Evolutionary conservation across 2,797 vertebrate species (phyloP), one percentile per base, ranked within the genome.

Genomic region (Philypnodon macrostomus): DNA sequence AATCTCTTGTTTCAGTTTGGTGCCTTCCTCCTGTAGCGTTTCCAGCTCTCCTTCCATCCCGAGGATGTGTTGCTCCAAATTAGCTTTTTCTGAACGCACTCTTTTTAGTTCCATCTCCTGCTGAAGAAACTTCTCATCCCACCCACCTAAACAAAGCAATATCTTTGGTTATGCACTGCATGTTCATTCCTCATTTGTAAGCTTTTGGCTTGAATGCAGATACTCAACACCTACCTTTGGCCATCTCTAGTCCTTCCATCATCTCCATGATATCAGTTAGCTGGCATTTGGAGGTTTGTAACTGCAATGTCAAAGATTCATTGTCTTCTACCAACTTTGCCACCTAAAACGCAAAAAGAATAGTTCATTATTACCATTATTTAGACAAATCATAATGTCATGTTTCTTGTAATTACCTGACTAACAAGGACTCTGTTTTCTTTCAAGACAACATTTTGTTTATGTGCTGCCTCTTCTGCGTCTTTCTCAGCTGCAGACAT

Each of bases 41-140:
- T 92, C 86, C 40, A 90, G 77, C 38, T 91, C 86, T 5, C 58
- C 60, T 72, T 94, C 90, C 83, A 70, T 65, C 37, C 89, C 89
- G 5, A 91, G 77, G 15, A 84, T 83, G 8, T 80, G 81, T 32
- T 77, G 86, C 66, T 94, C 89, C n/a, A 79, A 54, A 63, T 88
- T 90, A 14, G 67, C 64, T 47, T 90, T 92, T 73, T 94, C 91
- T 4, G 86, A 90, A 57, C 86, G 87, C 26, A 83, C 73, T 50
- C 85, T 87, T 59, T 51, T 88, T 23, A 86, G 8, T 58, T 93
- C 84, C 0, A 85, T 90, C 81, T 92, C 89, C 63, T 80, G 68
- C 58, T 87, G 85, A 58, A 92, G 80, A 79, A 88, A 88, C 32
- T 78, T 91, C 50, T 92, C 87, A 12, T 86, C 79, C 86, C 86